phyloP scores from a whole-genome alignment of 2,113 vertebrate species.

The Bos indicus region DNA sequence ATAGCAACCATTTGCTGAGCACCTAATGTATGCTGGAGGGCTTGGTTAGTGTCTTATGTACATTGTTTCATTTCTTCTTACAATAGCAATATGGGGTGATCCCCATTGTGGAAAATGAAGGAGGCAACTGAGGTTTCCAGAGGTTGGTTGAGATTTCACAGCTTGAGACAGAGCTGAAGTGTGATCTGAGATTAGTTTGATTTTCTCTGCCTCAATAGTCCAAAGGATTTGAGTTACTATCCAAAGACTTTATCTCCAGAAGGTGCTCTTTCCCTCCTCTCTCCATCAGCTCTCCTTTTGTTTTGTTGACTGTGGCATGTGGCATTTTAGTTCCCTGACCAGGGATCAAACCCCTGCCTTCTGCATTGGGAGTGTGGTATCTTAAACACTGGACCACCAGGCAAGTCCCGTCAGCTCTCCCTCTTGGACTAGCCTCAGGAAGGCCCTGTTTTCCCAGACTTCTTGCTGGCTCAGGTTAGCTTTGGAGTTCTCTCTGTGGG shows the following conservation, averaged over 20 bases:
- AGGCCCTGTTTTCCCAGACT: background rate
- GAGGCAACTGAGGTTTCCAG: background rate
- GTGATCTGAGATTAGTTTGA: background rate
- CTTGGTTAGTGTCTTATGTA: background rate
- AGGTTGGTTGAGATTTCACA: background rate
- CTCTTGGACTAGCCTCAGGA: background rate
- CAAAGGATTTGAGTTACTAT: conserved; percentile 3
- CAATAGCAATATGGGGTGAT: background rate
- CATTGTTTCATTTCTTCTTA: background rate
- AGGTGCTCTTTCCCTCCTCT: background rate
- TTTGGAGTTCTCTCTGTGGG: background rate
- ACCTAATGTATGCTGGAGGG: background rate
- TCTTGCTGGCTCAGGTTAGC: background rate
- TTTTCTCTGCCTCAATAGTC: background rate
- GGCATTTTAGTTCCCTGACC: background rate
- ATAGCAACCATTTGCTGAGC: background rate
- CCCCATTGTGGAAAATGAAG: background rate
- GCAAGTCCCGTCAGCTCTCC: background rate
- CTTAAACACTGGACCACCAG: background rate
- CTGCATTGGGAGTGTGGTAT: background rate
- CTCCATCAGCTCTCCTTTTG: background rate
- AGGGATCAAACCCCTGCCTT: background rate
- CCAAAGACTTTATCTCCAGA: background rate
- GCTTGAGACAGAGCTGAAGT: background rate
- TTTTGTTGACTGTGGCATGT: background rate